Base-by-base conservation (phyloP, 2,797 vertebrate genomes). In the Lepus townsendii region DNA sequence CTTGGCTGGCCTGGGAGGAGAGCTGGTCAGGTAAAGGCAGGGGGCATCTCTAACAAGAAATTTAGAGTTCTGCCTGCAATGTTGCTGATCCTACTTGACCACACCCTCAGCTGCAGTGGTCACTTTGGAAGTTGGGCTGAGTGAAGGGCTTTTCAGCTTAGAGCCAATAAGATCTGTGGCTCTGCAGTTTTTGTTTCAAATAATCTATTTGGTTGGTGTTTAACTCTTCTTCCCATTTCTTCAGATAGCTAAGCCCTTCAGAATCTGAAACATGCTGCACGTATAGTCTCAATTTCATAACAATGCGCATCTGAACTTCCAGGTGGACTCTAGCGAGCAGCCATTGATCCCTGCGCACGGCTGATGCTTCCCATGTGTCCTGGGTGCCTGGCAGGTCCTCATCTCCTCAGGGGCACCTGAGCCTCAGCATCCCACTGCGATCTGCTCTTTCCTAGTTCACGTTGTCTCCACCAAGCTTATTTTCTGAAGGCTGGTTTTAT, bases 201-300 rank as follows among this genome's bases (percentile, higher is more conserved):
- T 75, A 22, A 77, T 83, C 60, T 32, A 65, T 85, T 86, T 94
- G 27, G 38, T 90, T 84, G 30, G 32, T 84, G 32, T 50, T 30
- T 19, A 66, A 71, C 26, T 52, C 27, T 71, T 83, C 14, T 87
- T 77, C 32, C 35, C 30, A 32, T n/a, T 76, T 65, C 60, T 93
- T 47, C 26, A 68, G 6, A 77, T 1, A 65, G 10, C 47, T 71
- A 92, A 47, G 20, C 69, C 42, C 20, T 66, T 75, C 63, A 84
- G 72, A 88, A 88, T 50, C 62, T 62, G 65, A 78, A 93, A 42
- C 32, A 66, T 35, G 17, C 9, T 84, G 86, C 16, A 79, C 47
- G 14, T n/a, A 65, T n/a, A 79, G 27, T 63, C n/a, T 63, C 92
- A 69, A n/a, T 65, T 27, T 69, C 52, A 38, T 60, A n/a, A 35